Evolutionary conservation across 2,888 invertebrate genomes (phyloP).

Genomic region (Megaustenia siamemsis): DNA sequence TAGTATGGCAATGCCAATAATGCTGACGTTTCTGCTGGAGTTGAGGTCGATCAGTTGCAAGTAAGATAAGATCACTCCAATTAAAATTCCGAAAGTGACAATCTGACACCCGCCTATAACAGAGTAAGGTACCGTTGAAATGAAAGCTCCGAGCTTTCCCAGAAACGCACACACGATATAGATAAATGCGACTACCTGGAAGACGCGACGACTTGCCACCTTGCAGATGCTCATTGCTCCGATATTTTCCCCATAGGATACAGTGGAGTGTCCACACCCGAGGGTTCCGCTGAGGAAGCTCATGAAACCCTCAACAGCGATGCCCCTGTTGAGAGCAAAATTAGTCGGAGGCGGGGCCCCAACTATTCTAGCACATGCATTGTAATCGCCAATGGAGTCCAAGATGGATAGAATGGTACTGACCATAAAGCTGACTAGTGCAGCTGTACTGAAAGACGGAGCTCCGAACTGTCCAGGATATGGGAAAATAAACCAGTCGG

Average conservation of each 20-base stretch:
- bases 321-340: slow-evolving; percentile 89
- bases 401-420: slow-evolving; percentile 72
- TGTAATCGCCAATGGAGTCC: slow-evolving; percentile 88
- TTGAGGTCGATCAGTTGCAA: slow-evolving; percentile 83
- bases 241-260: slow-evolving; percentile 93
- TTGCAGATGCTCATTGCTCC: slow-evolving; percentile 93
- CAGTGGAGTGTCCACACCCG: slow-evolving; percentile 92
- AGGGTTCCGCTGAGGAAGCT: slow-evolving; percentile 90
- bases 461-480: slow-evolving; percentile 83
- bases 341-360: slow-evolving; percentile 90
- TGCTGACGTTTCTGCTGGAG: slow-evolving; percentile 88
- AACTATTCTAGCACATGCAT: slow-evolving; percentile 86
- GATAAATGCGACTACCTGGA: slow-evolving; percentile 78
- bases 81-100: slow-evolving; percentile 66
- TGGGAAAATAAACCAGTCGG: slow-evolving; percentile 77
- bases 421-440: slow-evolving; percentile 70
- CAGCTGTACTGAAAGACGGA: slow-evolving; percentile 66
- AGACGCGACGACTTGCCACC: slow-evolving; percentile 83
- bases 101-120: slow-evolving; percentile 77
- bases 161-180: slow-evolving; percentile 78
- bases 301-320: slow-evolving; percentile 88
- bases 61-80: slow-evolving; percentile 69
- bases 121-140: slow-evolving; percentile 80
- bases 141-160: slow-evolving; percentile 80
- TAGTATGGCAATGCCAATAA: slow-evolving; percentile 90